Evolutionary conservation across 2,797 vertebrate species (phyloP).

Genomic region (Rhabdophis nuchalis): DNA sequence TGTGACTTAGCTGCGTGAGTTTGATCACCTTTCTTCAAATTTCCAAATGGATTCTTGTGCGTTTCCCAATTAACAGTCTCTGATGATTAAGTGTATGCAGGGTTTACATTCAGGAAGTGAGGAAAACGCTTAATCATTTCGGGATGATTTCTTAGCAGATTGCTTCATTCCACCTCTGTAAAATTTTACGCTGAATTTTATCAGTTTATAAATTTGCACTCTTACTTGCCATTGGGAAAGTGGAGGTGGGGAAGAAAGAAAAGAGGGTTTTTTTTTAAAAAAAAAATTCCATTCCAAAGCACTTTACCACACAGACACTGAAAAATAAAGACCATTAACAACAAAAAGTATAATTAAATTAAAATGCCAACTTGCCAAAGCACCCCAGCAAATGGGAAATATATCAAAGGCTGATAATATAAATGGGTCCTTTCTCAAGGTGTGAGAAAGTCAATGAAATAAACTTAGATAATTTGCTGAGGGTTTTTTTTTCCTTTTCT

Average conservation of each 20-base stretch:
- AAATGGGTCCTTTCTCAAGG: slow-evolving; percentile 77
- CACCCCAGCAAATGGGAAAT: slow-evolving; percentile 74
- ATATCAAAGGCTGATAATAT: slow-evolving; percentile 79
- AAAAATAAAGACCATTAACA: slow-evolving; percentile 83
- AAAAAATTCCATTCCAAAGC: slow-evolving; percentile 58
- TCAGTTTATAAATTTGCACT: slow-evolving; percentile 80
- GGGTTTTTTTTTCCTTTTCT: slow-evolving; percentile 36
- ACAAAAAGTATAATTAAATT: slow-evolving; percentile 83
- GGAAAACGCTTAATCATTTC: slow-evolving; percentile 53
- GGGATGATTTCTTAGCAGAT: slow-evolving; percentile 62
- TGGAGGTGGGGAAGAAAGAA: slow-evolving; percentile 3
- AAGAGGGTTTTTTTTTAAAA: background rate
- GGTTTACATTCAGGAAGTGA: slow-evolving; percentile 47
- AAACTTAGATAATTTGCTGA: slow-evolving; percentile 71
- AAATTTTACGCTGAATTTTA: slow-evolving; percentile 74
- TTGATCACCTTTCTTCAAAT: background rate
- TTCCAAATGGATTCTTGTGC: background rate
- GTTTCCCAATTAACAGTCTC: slow-evolving; percentile 21
- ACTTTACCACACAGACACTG: slow-evolving; percentile 74
- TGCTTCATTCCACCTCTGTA: slow-evolving; percentile 58
- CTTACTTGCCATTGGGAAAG: slow-evolving; percentile 40
- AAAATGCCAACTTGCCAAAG: slow-evolving; percentile 77
- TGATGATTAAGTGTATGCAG: slow-evolving; percentile 32
- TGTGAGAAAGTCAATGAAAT: slow-evolving; percentile 72
- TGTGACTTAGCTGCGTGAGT: background rate